Base-by-base conservation (phyloP, 1,140 invertebrate genomes). In the Teleogryllus occipitalis region DNA sequence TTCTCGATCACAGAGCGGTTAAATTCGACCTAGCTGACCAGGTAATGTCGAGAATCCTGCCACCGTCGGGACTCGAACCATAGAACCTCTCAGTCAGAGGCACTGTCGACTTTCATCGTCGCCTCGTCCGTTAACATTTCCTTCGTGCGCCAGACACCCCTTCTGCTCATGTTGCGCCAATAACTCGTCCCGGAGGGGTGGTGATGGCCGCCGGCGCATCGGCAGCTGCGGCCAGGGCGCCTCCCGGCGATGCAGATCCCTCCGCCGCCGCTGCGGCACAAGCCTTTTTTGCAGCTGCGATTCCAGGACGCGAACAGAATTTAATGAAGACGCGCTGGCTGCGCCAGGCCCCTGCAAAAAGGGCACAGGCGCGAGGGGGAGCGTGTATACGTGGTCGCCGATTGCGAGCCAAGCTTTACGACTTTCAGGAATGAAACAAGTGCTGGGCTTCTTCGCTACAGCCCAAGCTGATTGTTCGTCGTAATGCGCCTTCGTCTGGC, bases 241-340 rank as follows among this genome's bases (percentile, higher is more conserved):
- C 54, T 65, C 18, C 54, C 54, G 10, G 54, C 54, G 54, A 65
- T 65, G 54, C 54, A 65, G 54, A 65, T 65, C 54, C 54, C 10
- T 39, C 27, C 27, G 27, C 27, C 54, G 54, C 10, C 54, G 10
- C 54, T 10, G 54, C 54, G 54, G 54, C 54, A 18, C 54, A 14
- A 18, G 10, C 54, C 2, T 65, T 65, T 65, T 65, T 65, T 65
- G 54, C 54, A 65, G 18, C 54, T 65, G 18, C 54, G 54, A 65
- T 65, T 65, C 54, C 54, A 65, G 54, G 54, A 65, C 54, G 54
- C 54, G 54, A 65, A 65, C 54, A 65, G 54, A 65, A 65, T 65
- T 65, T 65, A 65, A 65, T 65, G 54, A 65, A 65, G 54, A 65
- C 54, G 54, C 7, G 54, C 54, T 65, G 54, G 54, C 54, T 65